Evolutionary conservation across 2,888 invertebrate species (phyloP), one percentile per base, ranked within the genome.

Genomic region (Mesorhabditis spiculigera): DNA sequence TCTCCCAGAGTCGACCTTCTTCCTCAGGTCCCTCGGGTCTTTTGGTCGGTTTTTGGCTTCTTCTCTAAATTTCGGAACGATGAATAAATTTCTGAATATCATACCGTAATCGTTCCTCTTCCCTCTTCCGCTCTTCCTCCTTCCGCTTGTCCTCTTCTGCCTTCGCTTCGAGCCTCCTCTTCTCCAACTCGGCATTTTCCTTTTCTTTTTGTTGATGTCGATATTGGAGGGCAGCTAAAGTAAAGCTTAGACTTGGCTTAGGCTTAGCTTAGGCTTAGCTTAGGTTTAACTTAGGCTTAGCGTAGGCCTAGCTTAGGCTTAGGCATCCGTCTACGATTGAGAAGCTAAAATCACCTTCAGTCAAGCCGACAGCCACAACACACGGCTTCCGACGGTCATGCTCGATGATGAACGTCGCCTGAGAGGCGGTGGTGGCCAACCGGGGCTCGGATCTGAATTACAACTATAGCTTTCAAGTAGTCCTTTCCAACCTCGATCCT

Each of bases 391-490:
- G 58, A 63, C 75, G 16, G 44, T 76, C 78, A 3, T 74, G 74
- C 63, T 78, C 78, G 45, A 78, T 75, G 43, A 78, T 71, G 63
- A 78, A 78, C 6, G 78, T 78, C 50, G 76, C 76, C 63, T 75
- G 75, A 4, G 78, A 78, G 4, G 78, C 73, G 41, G 78, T 76
- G 8, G 78, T 78, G 41, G 75, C 75, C 28, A 78, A 68, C n/a
- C 73, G 10, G 43, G 66, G 68, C 61, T 75, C 72, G 63, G 64
- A 70, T 66, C 69, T 45, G 58, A n/a, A 50, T 13, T 13, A 50
- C 8, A 50, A 50, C 8, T 50, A 13, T 10, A 50, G n/a, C n/a
- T 50, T 50, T n/a, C 8, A 50, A 50, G n/a, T 13, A n/a, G 8
- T 50, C n/a, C 58, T 50, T 10, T n/a, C n/a, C 58, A 50, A 50